Conservation (phyloP, 2,113 vertebrate genomes). For the Atlantisia rogersi region DNA sequence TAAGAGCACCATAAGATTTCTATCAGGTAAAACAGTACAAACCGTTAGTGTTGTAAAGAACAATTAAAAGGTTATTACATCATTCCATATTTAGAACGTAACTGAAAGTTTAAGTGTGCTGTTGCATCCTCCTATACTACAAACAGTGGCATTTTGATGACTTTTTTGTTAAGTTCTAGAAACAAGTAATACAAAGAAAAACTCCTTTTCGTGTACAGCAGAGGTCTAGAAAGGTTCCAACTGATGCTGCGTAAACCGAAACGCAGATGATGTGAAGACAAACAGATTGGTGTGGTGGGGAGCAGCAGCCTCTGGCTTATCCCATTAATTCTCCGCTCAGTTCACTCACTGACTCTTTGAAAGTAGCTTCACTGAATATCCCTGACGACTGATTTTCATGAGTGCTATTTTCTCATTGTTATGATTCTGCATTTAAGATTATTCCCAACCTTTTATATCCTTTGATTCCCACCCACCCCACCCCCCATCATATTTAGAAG, state of each 20-base stretch:
- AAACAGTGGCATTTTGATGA: conserved; percentile 3
- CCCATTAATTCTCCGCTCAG: neutral
- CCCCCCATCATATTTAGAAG: neutral
- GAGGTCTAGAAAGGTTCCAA: neutral
- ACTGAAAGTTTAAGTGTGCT: conserved; percentile 1
- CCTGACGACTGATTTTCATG: neutral
- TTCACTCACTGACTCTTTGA: conserved; percentile 1
- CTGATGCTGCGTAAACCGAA: conserved; percentile 38
- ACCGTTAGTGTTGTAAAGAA: conserved; percentile 12
- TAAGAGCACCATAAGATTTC: conserved; percentile 51
- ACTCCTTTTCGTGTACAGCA: neutral
- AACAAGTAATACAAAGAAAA: neutral
- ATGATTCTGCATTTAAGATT: conserved; percentile 3
- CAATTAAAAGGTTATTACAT: neutral
- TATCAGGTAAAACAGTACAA: neutral
- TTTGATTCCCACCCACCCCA: neutral
- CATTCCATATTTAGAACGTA: neutral
- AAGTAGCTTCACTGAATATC: neutral
- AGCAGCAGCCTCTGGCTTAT: neutral
- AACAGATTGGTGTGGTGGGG: conserved; percentile 12
- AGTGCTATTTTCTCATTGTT: neutral
- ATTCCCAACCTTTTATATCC: conserved; percentile 3
- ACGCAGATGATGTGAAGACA: neutral
- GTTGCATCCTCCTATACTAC: neutral
- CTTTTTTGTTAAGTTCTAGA: neutral